A percentile compares a stretch with the other conserved stretches of the same genome.
phyloP scores from a whole-genome alignment of 2,113 vertebrate genomes.

The Amphilophus citrinellus region DNA sequence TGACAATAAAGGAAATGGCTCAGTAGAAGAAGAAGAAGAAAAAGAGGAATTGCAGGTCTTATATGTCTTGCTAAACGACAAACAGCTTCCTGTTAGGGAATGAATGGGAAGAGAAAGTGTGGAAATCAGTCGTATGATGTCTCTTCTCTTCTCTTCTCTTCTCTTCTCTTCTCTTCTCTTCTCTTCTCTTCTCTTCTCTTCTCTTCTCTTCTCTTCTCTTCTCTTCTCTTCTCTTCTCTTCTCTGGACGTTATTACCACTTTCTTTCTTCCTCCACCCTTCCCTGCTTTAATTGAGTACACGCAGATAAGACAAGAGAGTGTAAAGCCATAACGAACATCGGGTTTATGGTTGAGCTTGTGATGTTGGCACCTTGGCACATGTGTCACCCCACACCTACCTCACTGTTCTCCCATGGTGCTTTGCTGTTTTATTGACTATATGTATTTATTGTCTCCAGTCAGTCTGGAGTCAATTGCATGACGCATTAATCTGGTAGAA shows the following conservation, averaged over 20 bases:
- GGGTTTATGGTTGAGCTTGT: slow-evolving; percentile 38
- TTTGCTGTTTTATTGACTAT: slow-evolving; percentile 80
- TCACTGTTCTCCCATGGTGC: slow-evolving; percentile 58
- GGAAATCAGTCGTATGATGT: slow-evolving; percentile 29
- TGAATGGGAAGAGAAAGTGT: slow-evolving; percentile 28
- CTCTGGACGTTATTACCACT: not conserved
- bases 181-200: not conserved
- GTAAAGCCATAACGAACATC: slow-evolving; percentile 44
- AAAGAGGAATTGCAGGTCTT: slow-evolving; percentile 45
- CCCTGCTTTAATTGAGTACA: slow-evolving; percentile 54
- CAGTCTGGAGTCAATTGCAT: slow-evolving; percentile 84
- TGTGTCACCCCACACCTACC: slow-evolving; percentile 12
- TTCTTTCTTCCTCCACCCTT: not conserved
- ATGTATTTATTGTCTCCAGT: slow-evolving; percentile 86
- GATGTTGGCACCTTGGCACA: slow-evolving; percentile 37
- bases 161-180: not conserved
- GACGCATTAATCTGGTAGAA: slow-evolving; percentile 78
- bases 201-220: not conserved
- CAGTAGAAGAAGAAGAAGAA: slow-evolving; percentile 18
- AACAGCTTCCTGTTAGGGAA: slow-evolving; percentile 52
- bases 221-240: not conserved
- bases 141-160: not conserved
- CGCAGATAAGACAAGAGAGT: slow-evolving; percentile 49
- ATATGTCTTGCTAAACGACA: slow-evolving; percentile 41
- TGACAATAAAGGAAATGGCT: slow-evolving; percentile 66